A percentile compares a stretch with the other conserved stretches of the same genome.
phyloP scores from a whole-genome alignment of 2,113 vertebrate species.

The Lasiurus cinereus region DNA sequence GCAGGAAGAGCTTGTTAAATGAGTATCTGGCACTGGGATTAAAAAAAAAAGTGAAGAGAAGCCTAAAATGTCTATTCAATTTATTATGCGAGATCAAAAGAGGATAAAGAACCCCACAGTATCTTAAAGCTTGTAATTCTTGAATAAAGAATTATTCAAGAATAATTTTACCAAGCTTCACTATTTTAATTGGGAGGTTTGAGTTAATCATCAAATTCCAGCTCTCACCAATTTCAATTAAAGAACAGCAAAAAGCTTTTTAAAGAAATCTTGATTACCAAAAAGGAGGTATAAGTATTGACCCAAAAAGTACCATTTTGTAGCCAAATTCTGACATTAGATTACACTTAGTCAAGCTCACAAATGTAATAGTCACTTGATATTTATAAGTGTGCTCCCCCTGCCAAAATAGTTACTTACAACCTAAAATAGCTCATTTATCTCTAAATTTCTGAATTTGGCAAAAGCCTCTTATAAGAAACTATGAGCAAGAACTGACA shows the following conservation, averaged over 20 bases:
- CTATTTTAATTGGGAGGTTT: conserved; percentile 67
- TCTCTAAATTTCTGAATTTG: conserved; percentile 59
- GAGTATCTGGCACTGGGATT: conserved; percentile 28
- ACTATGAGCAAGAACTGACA: conserved; percentile 48
- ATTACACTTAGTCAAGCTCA: conserved; percentile 63
- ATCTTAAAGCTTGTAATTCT: conserved; percentile 12
- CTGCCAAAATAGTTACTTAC: conserved; percentile 55
- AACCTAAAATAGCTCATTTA: conserved; percentile 55
- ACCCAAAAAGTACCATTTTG: conserved; percentile 52
- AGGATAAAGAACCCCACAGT: not conserved
- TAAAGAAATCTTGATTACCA: conserved; percentile 61
- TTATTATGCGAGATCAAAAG: conserved; percentile 61
- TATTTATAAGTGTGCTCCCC: conserved; percentile 44
- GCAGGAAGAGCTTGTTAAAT: conserved; percentile 63
- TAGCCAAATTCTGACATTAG: conserved; percentile 55
- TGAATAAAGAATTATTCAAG: too few relatives aligned
- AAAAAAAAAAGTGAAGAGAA: not conserved
- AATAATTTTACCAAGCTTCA: conserved; percentile 8
- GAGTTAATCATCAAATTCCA: conserved; percentile 40
- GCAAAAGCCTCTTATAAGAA: conserved; percentile 47
- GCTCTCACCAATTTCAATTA: conserved; percentile 57
- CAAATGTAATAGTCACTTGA: conserved; percentile 55
- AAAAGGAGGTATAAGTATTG: conserved; percentile 30
- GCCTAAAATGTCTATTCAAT: conserved; percentile 42
- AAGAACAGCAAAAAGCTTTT: conserved; percentile 63